Conservation (phyloP, 2,797 vertebrate genomes). For the Sebastes hopkinsi region DNA sequence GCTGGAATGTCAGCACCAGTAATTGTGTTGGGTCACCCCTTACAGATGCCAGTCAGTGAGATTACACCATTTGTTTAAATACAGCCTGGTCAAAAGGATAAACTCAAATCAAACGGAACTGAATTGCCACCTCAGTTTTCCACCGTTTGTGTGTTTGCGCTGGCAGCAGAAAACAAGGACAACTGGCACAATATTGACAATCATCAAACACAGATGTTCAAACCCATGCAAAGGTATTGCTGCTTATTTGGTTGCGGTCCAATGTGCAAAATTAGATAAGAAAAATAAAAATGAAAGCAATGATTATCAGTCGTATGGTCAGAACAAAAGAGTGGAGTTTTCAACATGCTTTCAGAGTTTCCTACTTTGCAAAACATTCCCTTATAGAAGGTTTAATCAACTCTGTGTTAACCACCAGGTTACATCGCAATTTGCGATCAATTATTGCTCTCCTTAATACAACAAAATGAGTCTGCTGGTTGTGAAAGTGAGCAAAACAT, state of each 20-base stretch:
- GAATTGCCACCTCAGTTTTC: slow-evolving; percentile 53
- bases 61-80: slow-evolving; percentile 71
- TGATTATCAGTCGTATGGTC: slow-evolving; percentile 10
- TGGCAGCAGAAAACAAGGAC: slow-evolving; percentile 68
- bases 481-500: background rate
- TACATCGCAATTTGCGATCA: background rate
- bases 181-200: slow-evolving; percentile 71
- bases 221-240: slow-evolving; percentile 75
- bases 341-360: background rate
- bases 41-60: slow-evolving; percentile 55
- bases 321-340: slow-evolving; percentile 15
- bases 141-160: slow-evolving; percentile 63
- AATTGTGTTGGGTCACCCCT: slow-evolving; percentile 48
- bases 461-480: background rate
- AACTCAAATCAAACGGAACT: slow-evolving; percentile 67
- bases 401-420: background rate
- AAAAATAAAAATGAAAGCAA: slow-evolving; percentile 38
- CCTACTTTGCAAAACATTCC: background rate
- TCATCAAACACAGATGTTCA: slow-evolving; percentile 84
- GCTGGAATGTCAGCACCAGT: slow-evolving; percentile 28
- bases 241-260: slow-evolving; percentile 62
- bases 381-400: background rate
- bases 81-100: slow-evolving; percentile 75
- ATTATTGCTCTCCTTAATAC: background rate
- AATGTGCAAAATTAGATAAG: slow-evolving; percentile 61